A percentile compares a stretch with the other conserved stretches of the same genome.
phyloP scores from a whole-genome alignment of 1,140 invertebrate species.

The Aphelenchoides besseyi region DNA sequence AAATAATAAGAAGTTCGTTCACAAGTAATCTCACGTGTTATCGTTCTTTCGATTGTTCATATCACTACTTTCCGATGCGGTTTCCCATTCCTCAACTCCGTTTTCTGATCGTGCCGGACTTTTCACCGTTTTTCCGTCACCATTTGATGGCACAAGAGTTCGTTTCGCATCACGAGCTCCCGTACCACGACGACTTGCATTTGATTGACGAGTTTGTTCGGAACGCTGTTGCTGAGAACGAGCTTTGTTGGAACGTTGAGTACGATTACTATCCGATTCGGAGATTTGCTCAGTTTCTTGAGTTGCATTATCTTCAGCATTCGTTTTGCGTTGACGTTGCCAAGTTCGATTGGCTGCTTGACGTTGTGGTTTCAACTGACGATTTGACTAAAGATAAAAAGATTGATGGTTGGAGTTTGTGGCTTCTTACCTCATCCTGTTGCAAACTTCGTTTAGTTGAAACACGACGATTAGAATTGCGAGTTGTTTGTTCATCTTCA shows the following conservation, averaged over 20 bases:
- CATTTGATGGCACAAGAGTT: background rate
- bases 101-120: conserved; percentile 65
- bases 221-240: background rate
- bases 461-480: background rate
- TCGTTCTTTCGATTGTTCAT: conserved; percentile 59
- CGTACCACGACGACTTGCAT: background rate
- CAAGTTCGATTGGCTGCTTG: background rate
- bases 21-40: background rate
- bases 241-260: background rate
- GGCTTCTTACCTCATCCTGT: conserved; percentile 1
- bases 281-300: background rate
- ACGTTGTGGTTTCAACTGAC: conserved; percentile 7
- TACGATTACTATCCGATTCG: background rate
- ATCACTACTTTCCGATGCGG: conserved; percentile 69
- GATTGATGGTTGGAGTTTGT: background rate
- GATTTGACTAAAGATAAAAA: background rate
- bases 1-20: background rate
- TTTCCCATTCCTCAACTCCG: conserved; percentile 68
- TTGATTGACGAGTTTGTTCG: conserved; percentile 13
- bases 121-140: conserved; percentile 28
- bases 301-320: background rate
- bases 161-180: background rate
- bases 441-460: background rate
- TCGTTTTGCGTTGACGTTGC: conserved; percentile 1
- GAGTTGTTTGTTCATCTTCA: background rate